Conservation (phyloP, 2,888 invertebrate species). For the Drosophila colorata region DNA sequence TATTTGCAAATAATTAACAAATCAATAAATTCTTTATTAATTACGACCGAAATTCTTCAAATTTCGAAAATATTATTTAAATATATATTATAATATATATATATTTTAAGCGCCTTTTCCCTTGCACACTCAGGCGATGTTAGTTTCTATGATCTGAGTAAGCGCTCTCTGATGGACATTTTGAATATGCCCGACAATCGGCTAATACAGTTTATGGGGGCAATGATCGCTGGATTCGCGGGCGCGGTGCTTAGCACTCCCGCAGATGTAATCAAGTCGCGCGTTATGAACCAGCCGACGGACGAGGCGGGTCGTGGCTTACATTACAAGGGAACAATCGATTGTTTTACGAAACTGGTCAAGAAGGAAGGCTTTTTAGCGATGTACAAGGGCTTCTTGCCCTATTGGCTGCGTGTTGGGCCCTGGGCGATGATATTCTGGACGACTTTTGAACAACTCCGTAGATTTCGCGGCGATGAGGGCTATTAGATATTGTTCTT, state of each 20-base stretch:
- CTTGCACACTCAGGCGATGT: conserved; percentile 86
- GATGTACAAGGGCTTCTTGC: conserved; percentile 55
- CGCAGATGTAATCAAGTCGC: conserved; percentile 95
- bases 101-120: no score
- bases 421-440: conserved; percentile 58
- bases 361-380: conserved; percentile 33
- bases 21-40: no score
- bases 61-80: no score
- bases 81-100: no score
- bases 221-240: conserved; percentile 89
- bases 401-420: conserved; percentile 54
- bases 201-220: conserved; percentile 88
- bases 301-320: conserved; percentile 38
- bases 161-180: conserved; percentile 19
- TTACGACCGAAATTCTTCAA: no score
- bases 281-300: conserved; percentile 94
- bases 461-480: conserved; percentile 33
- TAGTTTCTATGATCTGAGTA: conserved; percentile 92
- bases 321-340: conserved; percentile 42
- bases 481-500: no score
- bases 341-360: conserved; percentile 39
- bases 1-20: no score
- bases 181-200: conserved; percentile 31
- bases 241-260: conserved; percentile 88
- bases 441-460: conserved; percentile 48